A percentile compares a stretch with the other conserved stretches of the same genome.
phyloP scores from a whole-genome alignment of 1,140 invertebrate genomes.

The Sesamia nonagrioides region DNA sequence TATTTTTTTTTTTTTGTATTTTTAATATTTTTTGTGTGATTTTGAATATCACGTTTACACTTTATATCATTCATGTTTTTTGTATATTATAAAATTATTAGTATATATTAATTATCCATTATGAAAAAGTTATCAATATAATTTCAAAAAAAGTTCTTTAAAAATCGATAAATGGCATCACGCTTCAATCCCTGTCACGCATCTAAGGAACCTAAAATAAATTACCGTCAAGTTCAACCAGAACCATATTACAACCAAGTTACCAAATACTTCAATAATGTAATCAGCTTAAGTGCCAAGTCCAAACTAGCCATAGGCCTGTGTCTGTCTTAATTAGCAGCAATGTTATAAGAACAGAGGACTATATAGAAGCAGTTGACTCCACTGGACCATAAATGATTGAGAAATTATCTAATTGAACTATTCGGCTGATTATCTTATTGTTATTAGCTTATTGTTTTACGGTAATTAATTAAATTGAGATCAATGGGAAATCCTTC shows the following conservation, averaged over 20 bases:
- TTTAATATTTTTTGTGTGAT: too few species aligned
- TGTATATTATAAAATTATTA: too few species aligned
- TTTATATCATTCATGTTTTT: too few species aligned
- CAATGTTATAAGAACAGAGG: constrained; percentile 11
- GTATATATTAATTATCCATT: too few species aligned
- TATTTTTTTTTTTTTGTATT: too few species aligned
- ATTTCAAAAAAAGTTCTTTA: too few species aligned
- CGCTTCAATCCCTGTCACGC: too few species aligned
- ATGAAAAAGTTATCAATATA: too few species aligned
- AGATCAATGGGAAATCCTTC: neutral
- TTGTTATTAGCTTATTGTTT: constrained; percentile 9
- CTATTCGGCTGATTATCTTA: constrained; percentile 30
- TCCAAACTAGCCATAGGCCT: constrained; percentile 12
- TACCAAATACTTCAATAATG: neutral
- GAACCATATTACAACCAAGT: neutral
- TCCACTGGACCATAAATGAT: constrained; percentile 34
- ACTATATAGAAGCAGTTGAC: constrained; percentile 28
- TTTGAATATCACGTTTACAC: too few species aligned
- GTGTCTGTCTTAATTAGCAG: constrained; percentile 35
- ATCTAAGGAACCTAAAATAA: neutral
- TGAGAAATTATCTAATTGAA: constrained; percentile 33
- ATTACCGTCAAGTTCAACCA: neutral
- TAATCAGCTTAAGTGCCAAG: constrained; percentile 36
- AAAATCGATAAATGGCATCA: too few species aligned
- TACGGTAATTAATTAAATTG: neutral